Percentiles rank a stretch among this genome's conserved stretches.
These are phyloP conservation scores for Heloderma charlesbogerti DNA, from an alignment of 2,113 vertebrate species.

Conservation along the genomic window DNA sequence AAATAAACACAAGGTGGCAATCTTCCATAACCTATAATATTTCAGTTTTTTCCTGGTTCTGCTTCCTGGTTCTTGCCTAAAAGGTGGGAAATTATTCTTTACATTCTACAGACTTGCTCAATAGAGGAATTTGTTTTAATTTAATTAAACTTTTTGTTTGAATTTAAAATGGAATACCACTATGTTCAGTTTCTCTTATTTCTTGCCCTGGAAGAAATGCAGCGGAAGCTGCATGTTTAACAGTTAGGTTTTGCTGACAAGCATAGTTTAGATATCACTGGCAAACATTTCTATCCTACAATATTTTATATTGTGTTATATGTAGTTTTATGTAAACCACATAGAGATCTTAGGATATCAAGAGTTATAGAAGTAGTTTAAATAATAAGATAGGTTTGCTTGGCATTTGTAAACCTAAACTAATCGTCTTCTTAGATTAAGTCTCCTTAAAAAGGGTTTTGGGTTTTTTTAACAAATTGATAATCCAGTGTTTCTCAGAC, in stretches of 20 bases:
- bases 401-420: background rate
- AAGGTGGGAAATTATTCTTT: background rate
- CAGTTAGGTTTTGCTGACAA: background rate
- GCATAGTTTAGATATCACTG: background rate
- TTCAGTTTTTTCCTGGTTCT: background rate
- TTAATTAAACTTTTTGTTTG: too few species aligned
- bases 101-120: background rate
- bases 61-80: background rate
- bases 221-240: background rate
- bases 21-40: background rate
- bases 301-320: background rate
- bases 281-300: background rate
- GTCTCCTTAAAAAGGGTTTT: background rate
- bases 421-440: background rate
- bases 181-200: background rate
- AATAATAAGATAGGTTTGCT: too few species aligned
- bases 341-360: too few species aligned
- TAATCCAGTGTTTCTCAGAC: background rate
- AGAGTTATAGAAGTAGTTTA: too few species aligned
- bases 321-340: too few species aligned
- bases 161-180: background rate
- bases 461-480: background rate
- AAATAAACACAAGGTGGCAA: conserved; percentile 15
- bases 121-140: background rate
- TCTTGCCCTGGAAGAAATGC: background rate